Conservation (phyloP, 2,113 vertebrate genomes). For the Heterotis niloticus region DNA sequence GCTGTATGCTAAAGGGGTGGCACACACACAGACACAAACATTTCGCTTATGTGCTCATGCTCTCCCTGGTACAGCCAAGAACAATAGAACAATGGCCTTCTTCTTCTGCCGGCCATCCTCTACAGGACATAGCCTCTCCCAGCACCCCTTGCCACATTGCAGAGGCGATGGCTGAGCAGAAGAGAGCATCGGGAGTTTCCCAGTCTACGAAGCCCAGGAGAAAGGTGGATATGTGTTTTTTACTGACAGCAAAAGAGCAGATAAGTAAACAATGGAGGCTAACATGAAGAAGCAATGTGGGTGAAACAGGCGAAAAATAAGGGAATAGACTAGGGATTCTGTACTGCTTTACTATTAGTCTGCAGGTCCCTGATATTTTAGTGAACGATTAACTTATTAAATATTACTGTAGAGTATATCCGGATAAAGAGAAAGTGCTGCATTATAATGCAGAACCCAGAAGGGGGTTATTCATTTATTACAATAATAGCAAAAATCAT, state of each 20-base stretch:
- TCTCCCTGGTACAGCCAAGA: constrained; percentile 53
- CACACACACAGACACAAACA: constrained; percentile 21
- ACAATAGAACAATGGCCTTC: constrained; percentile 50
- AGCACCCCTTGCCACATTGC: constrained; percentile 44
- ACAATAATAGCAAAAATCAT: too few species aligned
- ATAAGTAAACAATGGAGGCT: constrained; percentile 6
- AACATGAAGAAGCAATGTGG: neutral
- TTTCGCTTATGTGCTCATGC: constrained; percentile 33
- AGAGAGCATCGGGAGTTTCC: constrained; percentile 43
- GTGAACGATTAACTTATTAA: neutral
- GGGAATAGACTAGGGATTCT: neutral
- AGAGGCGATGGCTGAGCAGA: constrained; percentile 55
- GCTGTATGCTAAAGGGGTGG: neutral
- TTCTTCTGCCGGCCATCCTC: constrained; percentile 35
- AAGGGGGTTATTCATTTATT: too few species aligned
- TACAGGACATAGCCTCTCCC: constrained; percentile 35
- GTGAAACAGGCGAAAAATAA: neutral
- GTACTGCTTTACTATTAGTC: neutral
- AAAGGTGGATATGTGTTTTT: constrained; percentile 45
- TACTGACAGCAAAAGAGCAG: neutral
- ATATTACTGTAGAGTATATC: neutral
- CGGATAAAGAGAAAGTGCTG: too few species aligned
- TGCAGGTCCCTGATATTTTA: neutral
- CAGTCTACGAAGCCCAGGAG: constrained; percentile 45
- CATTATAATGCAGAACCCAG: too few species aligned